Evolutionary conservation across 2,797 vertebrate genomes (phyloP).

Genomic region (Acrossocheilus fasciatus): DNA sequence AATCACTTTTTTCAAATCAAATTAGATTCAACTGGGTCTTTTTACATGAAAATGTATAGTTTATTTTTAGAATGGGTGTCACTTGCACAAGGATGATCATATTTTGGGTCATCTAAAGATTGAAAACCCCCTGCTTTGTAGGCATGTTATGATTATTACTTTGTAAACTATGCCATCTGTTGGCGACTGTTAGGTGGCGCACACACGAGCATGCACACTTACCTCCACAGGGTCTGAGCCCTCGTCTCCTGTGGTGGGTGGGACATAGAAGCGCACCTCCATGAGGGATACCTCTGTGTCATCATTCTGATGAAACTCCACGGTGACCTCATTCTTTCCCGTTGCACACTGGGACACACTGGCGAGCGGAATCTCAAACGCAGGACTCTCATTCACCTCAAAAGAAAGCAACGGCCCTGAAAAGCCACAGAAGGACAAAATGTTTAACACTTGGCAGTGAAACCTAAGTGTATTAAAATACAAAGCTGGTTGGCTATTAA

Average conservation of each 20-base stretch:
- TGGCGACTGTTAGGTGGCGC: slow-evolving; percentile 4
- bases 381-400: slow-evolving; percentile 90
- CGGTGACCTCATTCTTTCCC: slow-evolving; percentile 95
- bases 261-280: slow-evolving; percentile 98
- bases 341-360: slow-evolving; percentile 98
- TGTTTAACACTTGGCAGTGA: background rate
- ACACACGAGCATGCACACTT: background rate
- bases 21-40: background rate
- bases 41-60: background rate
- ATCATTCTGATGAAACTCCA: slow-evolving; percentile 98
- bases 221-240: slow-evolving; percentile 86
- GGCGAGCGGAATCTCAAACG: slow-evolving; percentile 93
- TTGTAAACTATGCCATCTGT: slow-evolving; percentile 20
- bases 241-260: slow-evolving; percentile 89
- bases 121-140: background rate
- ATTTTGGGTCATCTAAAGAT: slow-evolving; percentile 4
- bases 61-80: background rate
- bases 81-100: background rate
- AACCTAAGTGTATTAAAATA: background rate
- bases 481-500: background rate
- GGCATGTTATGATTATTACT: background rate
- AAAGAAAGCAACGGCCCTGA: slow-evolving; percentile 86
- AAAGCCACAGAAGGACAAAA: background rate
- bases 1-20: background rate
- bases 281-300: slow-evolving; percentile 96